A percentile compares a stretch with the other conserved stretches of the same genome.
Conservation (phyloP, 2,113 vertebrate species). For the Dasyornis broadbenti region DNA sequence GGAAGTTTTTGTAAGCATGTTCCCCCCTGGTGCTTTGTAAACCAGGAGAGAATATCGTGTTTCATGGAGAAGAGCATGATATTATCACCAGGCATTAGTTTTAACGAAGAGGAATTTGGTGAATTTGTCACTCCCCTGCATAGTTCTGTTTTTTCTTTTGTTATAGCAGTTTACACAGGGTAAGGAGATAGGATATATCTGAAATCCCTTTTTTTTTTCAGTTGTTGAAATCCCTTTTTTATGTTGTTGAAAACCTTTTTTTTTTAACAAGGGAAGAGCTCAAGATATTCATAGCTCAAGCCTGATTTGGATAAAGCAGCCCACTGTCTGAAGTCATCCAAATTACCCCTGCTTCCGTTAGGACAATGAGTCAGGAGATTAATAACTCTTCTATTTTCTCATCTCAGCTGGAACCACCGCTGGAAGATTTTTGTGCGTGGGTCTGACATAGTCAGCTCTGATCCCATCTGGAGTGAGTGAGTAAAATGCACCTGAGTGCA, state of each 20-base stretch:
- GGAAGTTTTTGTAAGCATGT: conserved; percentile 32
- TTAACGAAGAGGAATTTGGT: conserved; percentile 2
- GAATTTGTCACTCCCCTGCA: conserved; percentile 18
- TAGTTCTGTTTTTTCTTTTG: conserved; percentile 11
- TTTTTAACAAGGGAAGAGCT: not conserved
- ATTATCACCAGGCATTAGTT: not conserved
- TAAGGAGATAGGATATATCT: not conserved
- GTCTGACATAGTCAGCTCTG: not conserved
- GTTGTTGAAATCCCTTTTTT: not conserved
- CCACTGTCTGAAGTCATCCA: not conserved
- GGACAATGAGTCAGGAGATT: conserved; percentile 6
- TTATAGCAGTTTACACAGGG: not conserved
- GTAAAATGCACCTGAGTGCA: not conserved
- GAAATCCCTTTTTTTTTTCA: not conserved
- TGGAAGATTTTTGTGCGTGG: not conserved
- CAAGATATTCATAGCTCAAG: not conserved
- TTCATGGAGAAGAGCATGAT: not conserved
- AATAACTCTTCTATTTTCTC: not conserved
- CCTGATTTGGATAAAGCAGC: not conserved
- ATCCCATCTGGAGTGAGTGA: not conserved
- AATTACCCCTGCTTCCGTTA: not conserved
- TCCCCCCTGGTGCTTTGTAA: conserved; percentile 3
- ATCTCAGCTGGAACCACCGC: not conserved
- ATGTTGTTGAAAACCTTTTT: not conserved
- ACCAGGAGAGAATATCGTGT: not conserved